Conservation (phyloP, 2,797 vertebrate species). For the Neostethus bicornis region DNA sequence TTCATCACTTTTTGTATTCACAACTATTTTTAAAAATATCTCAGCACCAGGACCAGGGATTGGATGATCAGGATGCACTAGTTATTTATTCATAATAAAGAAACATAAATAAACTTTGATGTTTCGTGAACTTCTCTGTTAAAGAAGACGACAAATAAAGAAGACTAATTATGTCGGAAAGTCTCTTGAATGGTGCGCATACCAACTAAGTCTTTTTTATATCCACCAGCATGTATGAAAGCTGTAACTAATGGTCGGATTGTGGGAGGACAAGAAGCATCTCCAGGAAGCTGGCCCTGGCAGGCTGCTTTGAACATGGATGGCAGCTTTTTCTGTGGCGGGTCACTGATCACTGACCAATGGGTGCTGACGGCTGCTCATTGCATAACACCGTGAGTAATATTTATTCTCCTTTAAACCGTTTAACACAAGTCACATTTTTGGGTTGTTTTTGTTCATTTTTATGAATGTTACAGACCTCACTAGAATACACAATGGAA, state of each 20-base stretch:
- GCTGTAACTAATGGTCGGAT: fast-evolving
- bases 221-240: constrained; percentile 18
- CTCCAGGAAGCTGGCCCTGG: constrained; percentile 48
- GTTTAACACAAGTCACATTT: not conserved
- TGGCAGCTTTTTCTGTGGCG: fast-evolving
- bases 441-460: too few species aligned
- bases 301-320: fast-evolving
- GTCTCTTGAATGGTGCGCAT: too few species aligned
- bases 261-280: not conserved
- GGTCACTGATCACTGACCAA: constrained; percentile 28
- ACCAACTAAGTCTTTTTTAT: not conserved
- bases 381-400: constrained; percentile 4
- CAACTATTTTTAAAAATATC: too few species aligned
- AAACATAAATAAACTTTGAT: too few species aligned
- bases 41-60: too few species aligned
- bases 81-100: too few species aligned
- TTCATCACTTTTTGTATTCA: not conserved
- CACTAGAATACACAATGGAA: too few species aligned
- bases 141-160: too few species aligned
- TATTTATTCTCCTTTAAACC: not conserved
- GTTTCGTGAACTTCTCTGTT: too few species aligned
- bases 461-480: too few species aligned
- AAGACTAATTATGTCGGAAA: too few species aligned
- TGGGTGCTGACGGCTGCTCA: constrained; percentile 59
- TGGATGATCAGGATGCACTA: too few species aligned